These are phyloP conservation scores for Electrona antarctica DNA, from an alignment of 2,113 vertebrate genomes.

Conservation along the genomic window DNA sequence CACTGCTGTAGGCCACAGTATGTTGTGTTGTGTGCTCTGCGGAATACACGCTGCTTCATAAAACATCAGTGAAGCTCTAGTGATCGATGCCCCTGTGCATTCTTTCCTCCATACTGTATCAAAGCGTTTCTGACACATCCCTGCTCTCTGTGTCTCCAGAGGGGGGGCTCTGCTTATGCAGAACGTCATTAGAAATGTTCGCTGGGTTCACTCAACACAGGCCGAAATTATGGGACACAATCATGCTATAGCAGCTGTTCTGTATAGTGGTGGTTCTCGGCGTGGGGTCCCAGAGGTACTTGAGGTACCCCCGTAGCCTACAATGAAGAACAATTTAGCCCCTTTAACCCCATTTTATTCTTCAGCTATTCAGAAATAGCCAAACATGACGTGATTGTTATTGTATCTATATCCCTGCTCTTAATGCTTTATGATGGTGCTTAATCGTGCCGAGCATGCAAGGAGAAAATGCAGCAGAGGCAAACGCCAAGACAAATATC, in stretches of 20 bases:
- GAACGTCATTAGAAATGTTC: slow-evolving; percentile 51
- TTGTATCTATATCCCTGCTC: no score
- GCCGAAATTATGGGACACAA: slow-evolving; percentile 1
- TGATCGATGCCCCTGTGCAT: slow-evolving; percentile 5
- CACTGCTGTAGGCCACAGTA: neutral
- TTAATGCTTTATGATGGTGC: no score
- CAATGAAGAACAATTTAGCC: neutral
- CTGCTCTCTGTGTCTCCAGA: slow-evolving; percentile 4
- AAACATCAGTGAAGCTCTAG: slow-evolving; percentile 16
- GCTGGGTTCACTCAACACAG: slow-evolving; percentile 44
- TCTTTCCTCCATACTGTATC: slow-evolving; percentile 27
- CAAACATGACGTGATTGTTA: no score
- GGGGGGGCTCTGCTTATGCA: slow-evolving; percentile 33
- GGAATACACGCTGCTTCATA: slow-evolving; percentile 25
- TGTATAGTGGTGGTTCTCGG: no score
- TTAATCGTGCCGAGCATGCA: no score
- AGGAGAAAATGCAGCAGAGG: no score
- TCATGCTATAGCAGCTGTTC: neutral
- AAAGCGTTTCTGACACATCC: slow-evolving; percentile 33
- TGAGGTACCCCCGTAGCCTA: neutral
- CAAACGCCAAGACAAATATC: no score
- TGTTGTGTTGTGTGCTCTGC: slow-evolving; percentile 5
- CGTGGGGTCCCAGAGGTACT: no score
- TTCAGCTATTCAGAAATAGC: no score
- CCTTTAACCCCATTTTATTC: neutral